Evolutionary conservation across 2,888 invertebrate species (phyloP).

Genomic region (Phymatocera aterrima): DNA sequence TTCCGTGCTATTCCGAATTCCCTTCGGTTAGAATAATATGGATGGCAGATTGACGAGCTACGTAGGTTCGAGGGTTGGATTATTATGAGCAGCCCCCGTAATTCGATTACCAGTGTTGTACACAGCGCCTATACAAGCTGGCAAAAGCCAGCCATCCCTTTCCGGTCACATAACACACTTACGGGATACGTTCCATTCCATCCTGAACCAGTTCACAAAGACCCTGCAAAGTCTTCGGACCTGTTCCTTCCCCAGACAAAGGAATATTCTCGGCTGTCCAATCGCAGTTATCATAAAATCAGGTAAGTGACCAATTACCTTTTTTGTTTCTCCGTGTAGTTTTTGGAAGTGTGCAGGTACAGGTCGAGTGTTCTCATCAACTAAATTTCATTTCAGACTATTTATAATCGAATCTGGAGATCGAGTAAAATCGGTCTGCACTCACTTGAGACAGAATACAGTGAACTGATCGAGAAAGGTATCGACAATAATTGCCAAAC

Average conservation of each 20-base stretch:
- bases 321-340: too few species aligned
- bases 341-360: too few species aligned
- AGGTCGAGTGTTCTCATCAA: too few species aligned
- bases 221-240: slow-evolving; percentile 10
- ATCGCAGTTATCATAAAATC: too few species aligned
- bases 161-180: slow-evolving; percentile 36
- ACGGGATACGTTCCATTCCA: slow-evolving; percentile 27
- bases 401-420: too few species aligned
- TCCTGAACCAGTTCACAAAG: slow-evolving; percentile 26
- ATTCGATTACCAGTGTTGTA: slow-evolving; percentile 40
- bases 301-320: too few species aligned
- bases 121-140: slow-evolving; percentile 36
- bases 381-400: too few species aligned
- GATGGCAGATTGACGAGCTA: slow-evolving; percentile 28
- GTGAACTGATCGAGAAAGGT: background rate
- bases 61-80: slow-evolving; percentile 35
- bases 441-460: background rate
- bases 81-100: slow-evolving; percentile 35
- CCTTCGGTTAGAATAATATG: slow-evolving; percentile 32
- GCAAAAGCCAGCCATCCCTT: slow-evolving; percentile 14
- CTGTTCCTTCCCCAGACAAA: background rate
- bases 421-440: too few species aligned
- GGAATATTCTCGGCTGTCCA: background rate
- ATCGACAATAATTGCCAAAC: background rate
- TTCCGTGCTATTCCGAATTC: background rate